Evolutionary conservation across 2,888 invertebrate genomes (phyloP).

Genomic region (Scaptomyza polygonia): DNA sequence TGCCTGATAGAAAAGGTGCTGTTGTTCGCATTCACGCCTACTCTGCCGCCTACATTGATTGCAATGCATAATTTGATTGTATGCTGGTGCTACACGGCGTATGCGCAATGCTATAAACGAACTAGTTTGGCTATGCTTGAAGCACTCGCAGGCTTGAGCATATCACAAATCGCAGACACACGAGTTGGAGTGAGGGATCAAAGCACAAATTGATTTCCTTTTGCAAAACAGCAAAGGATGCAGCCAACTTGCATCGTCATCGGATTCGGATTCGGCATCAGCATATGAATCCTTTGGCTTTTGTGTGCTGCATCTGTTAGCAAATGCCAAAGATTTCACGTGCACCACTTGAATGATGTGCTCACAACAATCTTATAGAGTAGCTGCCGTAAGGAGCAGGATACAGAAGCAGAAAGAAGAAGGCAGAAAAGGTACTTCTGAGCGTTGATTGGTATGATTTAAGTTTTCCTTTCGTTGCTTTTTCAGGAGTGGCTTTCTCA

Average conservation of each 20-base stretch:
- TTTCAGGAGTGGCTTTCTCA: slow-evolving; percentile 17
- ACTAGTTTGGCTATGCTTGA: slow-evolving; percentile 36
- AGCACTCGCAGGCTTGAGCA: background rate
- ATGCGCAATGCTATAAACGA: slow-evolving; percentile 61
- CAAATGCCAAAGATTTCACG: slow-evolving; percentile 46
- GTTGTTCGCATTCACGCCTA: slow-evolving; percentile 2
- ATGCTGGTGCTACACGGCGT: slow-evolving; percentile 35
- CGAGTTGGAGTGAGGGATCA: slow-evolving; percentile 19
- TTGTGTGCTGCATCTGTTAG: slow-evolving; percentile 17
- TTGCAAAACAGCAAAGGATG: slow-evolving; percentile 5
- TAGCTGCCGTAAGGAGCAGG: slow-evolving; percentile 10
- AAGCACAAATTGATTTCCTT: slow-evolving; percentile 53
- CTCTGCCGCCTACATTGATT: slow-evolving; percentile 37
- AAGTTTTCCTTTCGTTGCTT: slow-evolving; percentile 37
- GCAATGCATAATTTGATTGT: slow-evolving; percentile 68
- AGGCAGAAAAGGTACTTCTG: slow-evolving; percentile 17
- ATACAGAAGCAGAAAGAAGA: slow-evolving; percentile 3
- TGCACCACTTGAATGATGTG: slow-evolving; percentile 39
- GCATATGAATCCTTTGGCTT: slow-evolving; percentile 15
- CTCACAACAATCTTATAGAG: slow-evolving; percentile 20
- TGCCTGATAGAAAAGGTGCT: slow-evolving; percentile 42
- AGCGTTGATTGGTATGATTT: slow-evolving; percentile 56
- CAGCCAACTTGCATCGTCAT: slow-evolving; percentile 9
- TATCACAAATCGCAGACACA: slow-evolving; percentile 22
- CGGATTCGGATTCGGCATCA: background rate